Evolutionary conservation across 2,797 vertebrate genomes (phyloP).

Genomic region (Microctenopoma steveboyesi): DNA sequence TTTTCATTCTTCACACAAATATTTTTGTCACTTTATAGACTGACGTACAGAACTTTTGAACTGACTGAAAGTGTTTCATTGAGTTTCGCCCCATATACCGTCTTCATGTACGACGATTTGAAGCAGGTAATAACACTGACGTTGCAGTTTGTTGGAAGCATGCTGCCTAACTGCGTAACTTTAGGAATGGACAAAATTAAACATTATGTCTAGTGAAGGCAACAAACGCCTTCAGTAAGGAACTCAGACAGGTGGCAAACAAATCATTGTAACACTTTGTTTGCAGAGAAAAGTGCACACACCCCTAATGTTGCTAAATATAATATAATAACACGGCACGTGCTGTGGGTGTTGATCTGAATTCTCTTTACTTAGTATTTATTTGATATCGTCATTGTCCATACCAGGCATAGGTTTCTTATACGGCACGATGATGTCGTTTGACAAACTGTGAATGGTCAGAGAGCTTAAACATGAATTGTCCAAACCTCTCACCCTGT

Average conservation of each 20-base stretch:
- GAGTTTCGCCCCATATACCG: not conserved
- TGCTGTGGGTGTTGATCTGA: not conserved
- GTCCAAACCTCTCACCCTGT: constrained; percentile 38
- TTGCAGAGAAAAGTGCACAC: not conserved
- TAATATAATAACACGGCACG: too few species aligned
- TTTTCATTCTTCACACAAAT: not conserved
- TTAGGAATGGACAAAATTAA: too few species aligned
- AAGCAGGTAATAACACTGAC: not conserved
- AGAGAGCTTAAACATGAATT: constrained; percentile 28
- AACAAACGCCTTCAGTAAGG: not conserved
- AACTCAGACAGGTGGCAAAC: too few species aligned
- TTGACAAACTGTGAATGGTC: constrained; percentile 30
- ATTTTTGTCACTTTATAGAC: not conserved
- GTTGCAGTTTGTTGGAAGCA: not conserved
- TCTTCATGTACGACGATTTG: not conserved
- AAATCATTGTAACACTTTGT: not conserved
- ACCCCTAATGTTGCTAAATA: too few species aligned
- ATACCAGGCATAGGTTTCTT: not conserved
- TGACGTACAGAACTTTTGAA: too few species aligned
- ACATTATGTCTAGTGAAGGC: too few species aligned
- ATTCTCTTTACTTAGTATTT: not conserved
- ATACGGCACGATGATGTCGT: not conserved
- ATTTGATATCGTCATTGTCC: not conserved
- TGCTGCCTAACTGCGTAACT: too few species aligned
- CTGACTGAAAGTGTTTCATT: too few species aligned